Evolutionary conservation across 1,140 invertebrate genomes (phyloP), one percentile per base, ranked within the genome.

Genomic region (Solen grandis): DNA sequence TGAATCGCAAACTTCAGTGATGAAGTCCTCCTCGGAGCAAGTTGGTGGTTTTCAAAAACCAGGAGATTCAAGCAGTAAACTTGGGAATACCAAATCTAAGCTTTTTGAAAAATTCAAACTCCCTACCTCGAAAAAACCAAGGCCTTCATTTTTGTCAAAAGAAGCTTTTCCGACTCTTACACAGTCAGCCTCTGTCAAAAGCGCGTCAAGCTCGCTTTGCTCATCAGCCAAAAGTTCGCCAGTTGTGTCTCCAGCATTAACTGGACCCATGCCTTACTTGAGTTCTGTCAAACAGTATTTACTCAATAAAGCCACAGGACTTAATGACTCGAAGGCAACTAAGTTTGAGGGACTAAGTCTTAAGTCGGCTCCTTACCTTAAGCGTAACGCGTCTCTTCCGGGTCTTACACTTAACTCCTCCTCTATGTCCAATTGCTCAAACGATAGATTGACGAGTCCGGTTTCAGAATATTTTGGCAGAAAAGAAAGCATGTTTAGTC

Each of bases 241-340:
- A 10, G 41, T 19, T 46, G 41, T 46, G 8, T 46, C 41, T 19
- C 8, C 19, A 19, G 41, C 41, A 46, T 10, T 19, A 46, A 8
- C 41, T 46, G 41, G 8, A 46, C 8, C 41, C 41, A 46, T 46
- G 19, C 8, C n/a, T 66, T 36, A 27, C 5, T 19, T 66, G 63
- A 66, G 63, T 38, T 10, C n/a, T n/a, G 65, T 78, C 10, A 78
- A 78, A 69, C 75, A 78, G 27, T 78, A 78, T 59, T 31, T 78
- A 8, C n/a, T 78, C 14, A 78, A 41, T 19, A 57, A 52, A 19
- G 57, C 75, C 19, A 69, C 75, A 13, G 52, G 63, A 1, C 55
- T 22, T 14, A 27, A 35, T 41, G 55, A 41, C 3, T 27, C 52
- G 8, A 55, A 57, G 22, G 54, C 25, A 13, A 8, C 8, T 8